These are phyloP conservation scores for Probaryconus sp. DNA, from an alignment of 1,140 invertebrate species.

Conservation along the genomic window DNA sequence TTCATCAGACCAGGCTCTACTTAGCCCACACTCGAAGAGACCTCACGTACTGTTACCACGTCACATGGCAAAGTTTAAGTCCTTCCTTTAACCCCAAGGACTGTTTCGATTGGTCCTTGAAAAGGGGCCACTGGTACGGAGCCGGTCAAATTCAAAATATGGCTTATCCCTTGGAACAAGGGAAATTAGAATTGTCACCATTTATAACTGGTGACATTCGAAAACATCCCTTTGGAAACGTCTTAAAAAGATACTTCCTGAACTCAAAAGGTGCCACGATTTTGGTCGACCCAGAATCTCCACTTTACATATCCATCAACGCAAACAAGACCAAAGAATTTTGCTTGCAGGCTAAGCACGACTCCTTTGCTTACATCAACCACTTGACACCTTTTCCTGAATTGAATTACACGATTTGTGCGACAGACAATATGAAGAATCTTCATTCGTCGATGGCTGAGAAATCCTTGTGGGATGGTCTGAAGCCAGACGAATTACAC, in stretches of 20 bases:
- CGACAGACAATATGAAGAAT: conserved; percentile 86
- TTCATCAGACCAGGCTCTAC: conserved; percentile 85
- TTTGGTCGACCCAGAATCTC: conserved; percentile 85
- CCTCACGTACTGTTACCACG: conserved; percentile 85
- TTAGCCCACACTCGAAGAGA: conserved; percentile 80
- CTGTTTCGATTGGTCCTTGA: conserved; percentile 87
- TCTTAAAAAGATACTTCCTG: conserved; percentile 88
- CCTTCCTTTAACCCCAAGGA: conserved; percentile 84
- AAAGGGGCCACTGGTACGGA: conserved; percentile 87
- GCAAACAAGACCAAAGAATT: conserved; percentile 81
- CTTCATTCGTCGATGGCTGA: conserved; percentile 86
- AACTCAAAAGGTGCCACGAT: conserved; percentile 91
- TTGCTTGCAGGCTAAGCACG: conserved; percentile 86
- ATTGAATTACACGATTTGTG: conserved; percentile 92
- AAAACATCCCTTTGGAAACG: conserved; percentile 88
- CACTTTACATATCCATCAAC: conserved; percentile 88
- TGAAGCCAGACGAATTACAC: conserved; percentile 86
- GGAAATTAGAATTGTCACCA: conserved; percentile 84
- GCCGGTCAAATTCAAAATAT: conserved; percentile 87
- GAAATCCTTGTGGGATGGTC: conserved; percentile 88
- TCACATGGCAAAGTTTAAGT: conserved; percentile 88
- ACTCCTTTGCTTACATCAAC: conserved; percentile 88
- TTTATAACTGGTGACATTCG: conserved; percentile 90
- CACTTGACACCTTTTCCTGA: conserved; percentile 81
- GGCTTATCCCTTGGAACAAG: conserved; percentile 88